A percentile compares a stretch with the other conserved stretches of the same genome.
These are phyloP conservation scores for Ptychoptera contaminata DNA, from an alignment of 2,888 invertebrate genomes.

Conservation along the genomic window DNA sequence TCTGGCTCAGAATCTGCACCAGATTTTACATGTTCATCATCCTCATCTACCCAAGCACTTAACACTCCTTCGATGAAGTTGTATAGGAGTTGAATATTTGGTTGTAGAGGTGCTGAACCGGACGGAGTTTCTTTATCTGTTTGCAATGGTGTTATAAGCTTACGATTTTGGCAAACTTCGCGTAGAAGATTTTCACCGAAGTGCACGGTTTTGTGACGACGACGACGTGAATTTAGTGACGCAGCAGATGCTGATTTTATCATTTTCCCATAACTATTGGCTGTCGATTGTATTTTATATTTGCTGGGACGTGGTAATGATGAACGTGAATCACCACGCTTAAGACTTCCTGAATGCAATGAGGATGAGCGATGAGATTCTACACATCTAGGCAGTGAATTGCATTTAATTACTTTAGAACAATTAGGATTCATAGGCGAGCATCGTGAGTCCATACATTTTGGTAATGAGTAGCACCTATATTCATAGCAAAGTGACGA, in stretches of 20 bases:
- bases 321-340: slow-evolving; percentile 27
- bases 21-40: slow-evolving; percentile 43
- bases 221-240: slow-evolving; percentile 47
- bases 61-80: slow-evolving; percentile 67
- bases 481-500: slow-evolving; percentile 25
- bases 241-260: slow-evolving; percentile 40
- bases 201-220: slow-evolving; percentile 63
- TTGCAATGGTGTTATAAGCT: slow-evolving; percentile 31
- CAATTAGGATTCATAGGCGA: slow-evolving; percentile 1
- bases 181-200: slow-evolving; percentile 60
- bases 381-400: slow-evolving; percentile 33
- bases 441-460: slow-evolving; percentile 30
- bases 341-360: slow-evolving; percentile 23
- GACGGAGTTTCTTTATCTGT: slow-evolving; percentile 18
- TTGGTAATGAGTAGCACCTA: slow-evolving; percentile 24
- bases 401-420: slow-evolving; percentile 27
- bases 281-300: neutral
- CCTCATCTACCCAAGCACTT: slow-evolving; percentile 61
- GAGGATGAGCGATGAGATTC: slow-evolving; percentile 26
- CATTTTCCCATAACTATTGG: slow-evolving; percentile 18
- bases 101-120: slow-evolving; percentile 39
- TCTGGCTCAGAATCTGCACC: slow-evolving; percentile 60
- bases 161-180: slow-evolving; percentile 58
- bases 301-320: slow-evolving; percentile 16
- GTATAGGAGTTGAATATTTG: slow-evolving; percentile 65